Conservation (phyloP, 2,888 invertebrate species). For the Andricus curvator region DNA sequence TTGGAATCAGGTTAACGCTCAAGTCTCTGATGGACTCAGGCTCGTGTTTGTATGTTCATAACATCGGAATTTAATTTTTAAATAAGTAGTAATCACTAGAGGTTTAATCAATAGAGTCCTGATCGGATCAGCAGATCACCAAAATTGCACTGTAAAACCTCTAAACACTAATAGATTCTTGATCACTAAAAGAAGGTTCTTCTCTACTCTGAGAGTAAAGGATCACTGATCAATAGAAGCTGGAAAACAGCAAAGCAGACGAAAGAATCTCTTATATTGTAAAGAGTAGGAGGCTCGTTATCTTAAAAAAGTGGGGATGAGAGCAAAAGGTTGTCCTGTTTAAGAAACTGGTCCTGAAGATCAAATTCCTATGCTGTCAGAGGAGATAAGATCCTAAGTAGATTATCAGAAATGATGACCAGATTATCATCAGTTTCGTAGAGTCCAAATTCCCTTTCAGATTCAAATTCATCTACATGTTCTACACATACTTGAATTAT, state of each 20-base stretch:
- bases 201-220: too few species aligned
- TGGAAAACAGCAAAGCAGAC: neutral
- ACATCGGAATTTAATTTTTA: neutral
- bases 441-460: neutral
- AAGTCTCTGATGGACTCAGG: neutral
- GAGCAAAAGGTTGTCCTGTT: neutral
- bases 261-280: neutral
- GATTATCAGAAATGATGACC: neutral
- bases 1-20: neutral
- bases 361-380: neutral
- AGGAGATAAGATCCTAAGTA: neutral
- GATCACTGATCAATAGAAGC: neutral
- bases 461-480: neutral
- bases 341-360: neutral
- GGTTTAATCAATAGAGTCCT: neutral
- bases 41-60: neutral
- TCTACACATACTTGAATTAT: neutral
- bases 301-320: neutral
- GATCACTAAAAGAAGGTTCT: neutral
- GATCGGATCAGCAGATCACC: neutral
- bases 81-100: neutral
- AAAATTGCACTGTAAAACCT: too few species aligned
- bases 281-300: neutral
- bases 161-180: neutral
- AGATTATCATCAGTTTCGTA: neutral